Evolutionary conservation across 2,113 vertebrate genomes (phyloP), one percentile per base, ranked within the genome.

Genomic region (Rynchops niger): DNA sequence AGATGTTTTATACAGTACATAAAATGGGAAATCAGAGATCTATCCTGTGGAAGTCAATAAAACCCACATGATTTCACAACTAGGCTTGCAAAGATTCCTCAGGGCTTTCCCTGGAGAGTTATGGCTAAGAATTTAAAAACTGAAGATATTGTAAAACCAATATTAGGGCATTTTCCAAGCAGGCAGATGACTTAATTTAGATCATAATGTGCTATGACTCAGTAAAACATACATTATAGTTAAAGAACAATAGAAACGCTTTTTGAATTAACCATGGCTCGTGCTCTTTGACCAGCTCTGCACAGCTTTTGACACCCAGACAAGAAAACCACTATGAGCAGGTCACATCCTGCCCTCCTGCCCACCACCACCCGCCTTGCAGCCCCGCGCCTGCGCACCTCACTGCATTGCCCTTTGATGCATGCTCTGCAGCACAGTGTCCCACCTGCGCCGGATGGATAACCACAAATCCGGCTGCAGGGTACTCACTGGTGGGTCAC

Each of bases 401-500:
- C n/a, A 5, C 53, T 7, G 9, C 34, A 11, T 61, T 65, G 50
- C 66, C 65, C 65, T 73, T 38, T 6, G 0, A 29, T 3, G 5
- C 0, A 0, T 1, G 2, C 40, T 36, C 30, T 36, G 74, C 66
- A 62, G 47, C 42, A 29, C 25, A 0, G 36, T 3, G 0, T 19
- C 42, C 65, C 4, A 1, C 15, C 34, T 30, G 17, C 0, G 0
- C 70, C 29, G 25, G 30, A n/a, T 36, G 59, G 45, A 8, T 34
- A 25, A 9, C 49, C 36, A 13, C 4, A 18, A 32, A 32, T 6
- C 47, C 13, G n/a, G 25, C 77, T 52, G 69, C n/a, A 42, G 42
- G 36, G 50, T 29, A 26, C 61, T 29, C 25, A 5, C 56, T 21
- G 26, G 18, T 27, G 73, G 21, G 3, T 61, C 59, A 29, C 38